Evolutionary conservation across 2,888 invertebrate species (phyloP).

Genomic region (Aspidiotus rigidus): DNA sequence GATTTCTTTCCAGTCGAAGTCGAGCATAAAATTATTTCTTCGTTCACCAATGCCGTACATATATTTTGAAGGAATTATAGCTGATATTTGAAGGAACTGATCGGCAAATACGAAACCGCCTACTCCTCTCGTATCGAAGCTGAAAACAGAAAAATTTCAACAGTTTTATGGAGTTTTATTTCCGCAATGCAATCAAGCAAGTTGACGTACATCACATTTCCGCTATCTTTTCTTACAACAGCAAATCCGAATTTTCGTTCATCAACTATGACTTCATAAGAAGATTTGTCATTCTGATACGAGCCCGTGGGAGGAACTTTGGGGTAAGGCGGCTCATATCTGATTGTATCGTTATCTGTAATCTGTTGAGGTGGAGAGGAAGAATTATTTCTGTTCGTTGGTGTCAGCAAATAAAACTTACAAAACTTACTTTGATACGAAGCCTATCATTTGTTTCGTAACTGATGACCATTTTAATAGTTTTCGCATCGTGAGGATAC

Average conservation of each 20-base stretch:
- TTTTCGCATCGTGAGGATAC: slow-evolving; percentile 56
- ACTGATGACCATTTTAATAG: slow-evolving; percentile 53
- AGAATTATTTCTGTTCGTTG: too few species aligned
- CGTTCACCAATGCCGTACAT: slow-evolving; percentile 72
- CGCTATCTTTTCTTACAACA: slow-evolving; percentile 43
- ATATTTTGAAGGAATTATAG: slow-evolving; percentile 52
- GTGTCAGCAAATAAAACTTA: too few species aligned
- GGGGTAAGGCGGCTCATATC: slow-evolving; percentile 62
- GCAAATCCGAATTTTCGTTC: slow-evolving; percentile 54
- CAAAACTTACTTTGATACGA: slow-evolving; percentile 60
- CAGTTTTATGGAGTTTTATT: background rate
- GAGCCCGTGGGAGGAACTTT: slow-evolving; percentile 48
- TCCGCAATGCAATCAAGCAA: too few species aligned
- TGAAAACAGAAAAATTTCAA: slow-evolving; percentile 42
- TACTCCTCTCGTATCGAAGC: slow-evolving; percentile 58
- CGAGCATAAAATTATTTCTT: slow-evolving; percentile 52
- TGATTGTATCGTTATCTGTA: slow-evolving; percentile 46
- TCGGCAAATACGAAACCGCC: slow-evolving; percentile 64
- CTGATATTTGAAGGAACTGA: slow-evolving; percentile 62
- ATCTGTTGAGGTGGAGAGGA: too few species aligned
- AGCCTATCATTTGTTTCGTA: slow-evolving; percentile 54
- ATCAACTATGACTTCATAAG: slow-evolving; percentile 51
- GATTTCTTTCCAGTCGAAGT: slow-evolving; percentile 58
- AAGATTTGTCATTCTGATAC: slow-evolving; percentile 46
- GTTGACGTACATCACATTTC: slow-evolving; percentile 34